Base-by-base conservation (phyloP, 2,113 vertebrate species). In the Eurypyga helias region DNA sequence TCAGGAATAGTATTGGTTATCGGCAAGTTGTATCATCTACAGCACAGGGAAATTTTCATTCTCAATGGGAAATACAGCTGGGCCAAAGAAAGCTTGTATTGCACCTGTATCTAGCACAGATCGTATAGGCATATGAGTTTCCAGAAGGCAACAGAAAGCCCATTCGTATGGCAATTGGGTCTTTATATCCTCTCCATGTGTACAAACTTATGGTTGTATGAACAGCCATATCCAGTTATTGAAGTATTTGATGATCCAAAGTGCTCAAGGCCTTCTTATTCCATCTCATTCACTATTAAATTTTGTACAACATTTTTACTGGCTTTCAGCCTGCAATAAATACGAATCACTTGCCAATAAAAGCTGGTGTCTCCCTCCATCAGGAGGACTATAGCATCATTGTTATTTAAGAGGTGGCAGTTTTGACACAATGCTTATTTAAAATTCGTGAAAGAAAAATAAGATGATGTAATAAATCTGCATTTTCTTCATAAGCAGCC, bases 371-470 rank as follows among this genome's bases (percentile, higher is more conserved):
- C 92, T 65, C 65, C 77, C 46, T 89, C 18, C 4, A 24, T 90
- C 78, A 85, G 89, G 58, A 96, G 66, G 92, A 89, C 83, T 65
- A 54, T 34, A 69, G 72, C 66, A 72, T 89, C 38, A 7, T 43
- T 73, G n/a, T 90, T 90, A 97, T 95, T 96, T 91, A 94, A 96
- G 93, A 93, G 75, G 75, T 67, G 57, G 87, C 60, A 79, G 58
- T 78, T 95, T 94, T 96, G 93, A 89, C 85, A 89, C 79, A 87
- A 95, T 57, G 54, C 66, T 97, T 95, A 96, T 60, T 95, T 97
- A 95, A 95, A 96, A 89, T 88, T 73, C 11, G 25, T 88, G 95
- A 96, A 94, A 73, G 60, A 31, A 85, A 81, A 69, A 82, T 87
- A 80, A 62, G 33, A 36, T 49, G 85, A 89, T 77, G 86, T 36